Conservation (phyloP, 2,888 invertebrate genomes). For the Tiliacea citrago region DNA sequence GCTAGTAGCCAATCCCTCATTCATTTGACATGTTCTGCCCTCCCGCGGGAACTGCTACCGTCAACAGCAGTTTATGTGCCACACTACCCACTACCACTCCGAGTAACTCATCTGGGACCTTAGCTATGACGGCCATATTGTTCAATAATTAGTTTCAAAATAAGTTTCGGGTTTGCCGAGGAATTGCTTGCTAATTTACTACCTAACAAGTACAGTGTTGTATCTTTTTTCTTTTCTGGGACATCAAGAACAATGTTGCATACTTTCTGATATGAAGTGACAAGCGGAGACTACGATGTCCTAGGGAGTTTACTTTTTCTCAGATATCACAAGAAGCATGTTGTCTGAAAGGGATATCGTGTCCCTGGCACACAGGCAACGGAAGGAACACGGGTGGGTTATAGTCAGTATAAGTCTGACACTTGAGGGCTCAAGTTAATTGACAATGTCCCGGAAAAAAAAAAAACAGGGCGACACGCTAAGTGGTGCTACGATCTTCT, state of each 20-base stretch:
- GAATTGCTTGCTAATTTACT: background rate
- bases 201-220: background rate
- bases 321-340: background rate
- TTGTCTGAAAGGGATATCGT: too few species aligned
- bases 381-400: too few species aligned
- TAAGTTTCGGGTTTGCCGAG: background rate
- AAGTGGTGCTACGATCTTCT: background rate
- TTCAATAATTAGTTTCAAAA: constrained; percentile 18
- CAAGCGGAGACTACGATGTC: background rate
- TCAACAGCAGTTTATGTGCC: constrained; percentile 19
- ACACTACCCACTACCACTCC: background rate
- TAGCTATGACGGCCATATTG: constrained; percentile 6
- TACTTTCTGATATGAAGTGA: background rate
- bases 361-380: too few species aligned
- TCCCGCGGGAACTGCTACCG: constrained; percentile 25
- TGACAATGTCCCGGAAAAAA: too few species aligned
- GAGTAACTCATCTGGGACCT: constrained; percentile 13
- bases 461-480: too few species aligned
- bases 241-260: too few species aligned
- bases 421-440: too few species aligned
- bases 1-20: constrained; percentile 18
- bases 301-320: background rate
- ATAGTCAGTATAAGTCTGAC: too few species aligned
- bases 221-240: background rate
- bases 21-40: background rate